Percentiles rank a stretch among this genome's conserved stretches.
phyloP scores from a whole-genome alignment of 2,113 vertebrate species.

The Clarias gariepinus region DNA sequence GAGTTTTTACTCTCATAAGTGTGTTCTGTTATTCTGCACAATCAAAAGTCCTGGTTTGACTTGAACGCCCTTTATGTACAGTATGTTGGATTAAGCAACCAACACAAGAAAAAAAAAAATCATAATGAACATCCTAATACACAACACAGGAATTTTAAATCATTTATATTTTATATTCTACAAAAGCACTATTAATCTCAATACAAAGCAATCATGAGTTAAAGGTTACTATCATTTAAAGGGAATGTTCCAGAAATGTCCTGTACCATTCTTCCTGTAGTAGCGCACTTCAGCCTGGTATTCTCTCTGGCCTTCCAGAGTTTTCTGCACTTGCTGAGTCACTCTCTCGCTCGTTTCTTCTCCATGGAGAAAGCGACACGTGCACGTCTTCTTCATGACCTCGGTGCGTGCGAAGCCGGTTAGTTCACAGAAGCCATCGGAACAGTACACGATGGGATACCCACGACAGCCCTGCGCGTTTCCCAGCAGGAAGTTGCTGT shows the following conservation, averaged over 20 bases:
- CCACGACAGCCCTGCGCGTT: constrained; percentile 86
- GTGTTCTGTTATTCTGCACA: too few relatives aligned
- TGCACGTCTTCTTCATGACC: constrained; percentile 96
- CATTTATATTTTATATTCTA: not conserved
- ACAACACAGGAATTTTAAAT: not conserved
- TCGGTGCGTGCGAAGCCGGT: constrained; percentile 88
- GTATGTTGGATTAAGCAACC: too few relatives aligned
- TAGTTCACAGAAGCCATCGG: constrained; percentile 93
- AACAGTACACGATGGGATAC: constrained; percentile 95
- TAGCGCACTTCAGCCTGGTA: constrained; percentile 89
- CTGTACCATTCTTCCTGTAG: constrained; percentile 86
- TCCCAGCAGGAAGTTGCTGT: constrained; percentile 96
- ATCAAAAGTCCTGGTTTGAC: too few relatives aligned
- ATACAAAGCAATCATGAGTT: not conserved
- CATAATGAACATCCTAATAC: not conserved
- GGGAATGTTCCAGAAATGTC: not conserved
- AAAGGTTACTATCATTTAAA: not conserved
- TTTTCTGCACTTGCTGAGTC: constrained; percentile 83
- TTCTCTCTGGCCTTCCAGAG: constrained; percentile 87
- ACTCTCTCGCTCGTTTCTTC: constrained; percentile 83
- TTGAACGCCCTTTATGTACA: too few relatives aligned
- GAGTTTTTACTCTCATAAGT: too few relatives aligned
- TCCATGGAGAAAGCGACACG: constrained; percentile 88
- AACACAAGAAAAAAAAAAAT: too few relatives aligned
- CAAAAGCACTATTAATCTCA: not conserved